Conservation (phyloP, 1,140 invertebrate genomes). For the Eubasilissa regina region DNA sequence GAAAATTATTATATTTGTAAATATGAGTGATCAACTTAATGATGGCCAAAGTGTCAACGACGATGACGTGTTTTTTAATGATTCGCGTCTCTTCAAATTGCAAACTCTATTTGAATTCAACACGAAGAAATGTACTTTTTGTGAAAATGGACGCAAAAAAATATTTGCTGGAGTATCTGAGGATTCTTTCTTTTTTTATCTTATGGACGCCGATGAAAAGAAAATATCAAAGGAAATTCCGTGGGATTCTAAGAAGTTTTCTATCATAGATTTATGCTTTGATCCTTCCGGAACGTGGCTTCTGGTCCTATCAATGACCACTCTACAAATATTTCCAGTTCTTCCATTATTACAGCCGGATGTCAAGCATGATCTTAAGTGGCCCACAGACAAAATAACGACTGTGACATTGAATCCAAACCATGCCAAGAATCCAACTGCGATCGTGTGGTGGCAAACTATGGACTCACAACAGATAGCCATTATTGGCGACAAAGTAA, state of each 20-base stretch:
- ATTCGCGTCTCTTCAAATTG: conserved; percentile 49
- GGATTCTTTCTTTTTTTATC: conserved; percentile 35
- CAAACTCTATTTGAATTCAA: conserved; percentile 44
- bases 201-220: conserved; percentile 64
- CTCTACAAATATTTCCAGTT: conserved; percentile 45
- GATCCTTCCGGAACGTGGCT: conserved; percentile 78
- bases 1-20: conserved; percentile 1
- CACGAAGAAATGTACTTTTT: conserved; percentile 48
- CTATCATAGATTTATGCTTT: conserved; percentile 76
- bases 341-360: conserved; percentile 44
- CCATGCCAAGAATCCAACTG: conserved; percentile 30
- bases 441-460: conserved; percentile 57
- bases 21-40: conserved; percentile 29
- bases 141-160: conserved; percentile 48
- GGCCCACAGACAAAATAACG: conserved; percentile 40
- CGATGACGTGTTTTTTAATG: conserved; percentile 37
- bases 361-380: conserved; percentile 42
- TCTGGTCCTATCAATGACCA: conserved; percentile 64
- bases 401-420: conserved; percentile 41
- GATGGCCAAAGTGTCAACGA: not conserved
- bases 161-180: conserved; percentile 49
- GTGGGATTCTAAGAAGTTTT: conserved; percentile 73
- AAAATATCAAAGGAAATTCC: conserved; percentile 68
- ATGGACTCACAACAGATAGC: conserved; percentile 44
- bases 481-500: conserved; percentile 57